Evolutionary conservation across 2,113 vertebrate genomes (phyloP).

Genomic region (Cranoglanis bouderius): DNA sequence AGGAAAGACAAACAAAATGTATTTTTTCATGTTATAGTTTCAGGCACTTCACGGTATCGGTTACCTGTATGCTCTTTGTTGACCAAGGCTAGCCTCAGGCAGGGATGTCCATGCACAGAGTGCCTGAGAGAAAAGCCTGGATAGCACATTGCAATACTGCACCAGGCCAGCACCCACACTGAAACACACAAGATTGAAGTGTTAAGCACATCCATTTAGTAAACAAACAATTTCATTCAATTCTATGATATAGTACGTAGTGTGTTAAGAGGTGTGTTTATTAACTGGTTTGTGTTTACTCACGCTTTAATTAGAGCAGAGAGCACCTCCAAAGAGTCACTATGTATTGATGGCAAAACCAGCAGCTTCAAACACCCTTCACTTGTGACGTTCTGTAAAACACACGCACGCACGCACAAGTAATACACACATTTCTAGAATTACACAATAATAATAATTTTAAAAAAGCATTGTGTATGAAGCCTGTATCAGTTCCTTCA

Average conservation of each 20-base stretch:
- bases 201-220: not conserved
- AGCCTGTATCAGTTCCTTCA: not conserved
- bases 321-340: conserved; percentile 78
- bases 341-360: conserved; percentile 81
- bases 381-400: conserved; percentile 76
- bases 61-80: conserved; percentile 86
- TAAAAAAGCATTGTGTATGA: not conserved
- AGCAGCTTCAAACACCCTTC: conserved; percentile 82
- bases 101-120: conserved; percentile 77
- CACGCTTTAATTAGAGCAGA: conserved; percentile 80
- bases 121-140: conserved; percentile 83
- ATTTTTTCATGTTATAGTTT: not conserved
- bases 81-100: conserved; percentile 73
- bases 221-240: not conserved
- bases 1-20: not conserved
- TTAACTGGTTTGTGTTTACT: conserved; percentile 61
- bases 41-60: not conserved
- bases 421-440: not conserved
- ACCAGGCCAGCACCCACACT: conserved; percentile 78
- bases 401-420: not conserved
- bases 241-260: not conserved
- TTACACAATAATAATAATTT: not conserved
- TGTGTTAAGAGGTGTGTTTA: not conserved
- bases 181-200: conserved; percentile 10
- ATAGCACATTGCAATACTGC: conserved; percentile 77